phyloP scores from a whole-genome alignment of 2,797 vertebrate genomes.

The Acanthiza pusilla region DNA sequence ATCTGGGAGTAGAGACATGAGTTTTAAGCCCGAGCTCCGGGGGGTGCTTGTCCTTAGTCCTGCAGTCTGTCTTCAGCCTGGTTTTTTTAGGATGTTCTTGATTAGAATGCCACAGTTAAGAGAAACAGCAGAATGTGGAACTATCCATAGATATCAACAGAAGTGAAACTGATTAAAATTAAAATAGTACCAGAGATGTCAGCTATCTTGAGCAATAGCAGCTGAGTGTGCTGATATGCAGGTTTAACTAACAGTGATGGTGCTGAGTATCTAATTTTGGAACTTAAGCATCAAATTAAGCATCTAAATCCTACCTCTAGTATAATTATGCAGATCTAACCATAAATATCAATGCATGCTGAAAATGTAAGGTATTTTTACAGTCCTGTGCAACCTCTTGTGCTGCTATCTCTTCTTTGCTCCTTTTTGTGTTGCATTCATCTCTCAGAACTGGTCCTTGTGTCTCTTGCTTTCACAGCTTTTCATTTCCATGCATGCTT shows the following conservation, averaged over 20 bases:
- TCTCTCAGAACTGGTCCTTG: neutral
- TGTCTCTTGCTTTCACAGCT: neutral
- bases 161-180: slow-evolving; percentile 36
- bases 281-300: neutral
- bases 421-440: neutral
- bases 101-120: neutral
- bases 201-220: slow-evolving; percentile 19
- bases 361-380: neutral
- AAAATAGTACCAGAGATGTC: neutral
- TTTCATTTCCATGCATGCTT: neutral
- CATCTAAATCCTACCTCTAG: neutral
- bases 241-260: neutral
- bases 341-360: neutral
- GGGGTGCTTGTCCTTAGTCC: neutral
- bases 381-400: neutral
- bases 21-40: neutral
- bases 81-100: neutral
- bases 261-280: slow-evolving; percentile 5
- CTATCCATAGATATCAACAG: neutral
- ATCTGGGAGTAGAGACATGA: neutral
- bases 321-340: neutral
- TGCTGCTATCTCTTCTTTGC: neutral
- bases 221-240: neutral
- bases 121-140: slow-evolving; percentile 11
- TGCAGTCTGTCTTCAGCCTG: neutral